These are phyloP conservation scores for Gracilinanus agilis DNA, from an alignment of 2,113 vertebrate genomes.

Conservation along the genomic window DNA sequence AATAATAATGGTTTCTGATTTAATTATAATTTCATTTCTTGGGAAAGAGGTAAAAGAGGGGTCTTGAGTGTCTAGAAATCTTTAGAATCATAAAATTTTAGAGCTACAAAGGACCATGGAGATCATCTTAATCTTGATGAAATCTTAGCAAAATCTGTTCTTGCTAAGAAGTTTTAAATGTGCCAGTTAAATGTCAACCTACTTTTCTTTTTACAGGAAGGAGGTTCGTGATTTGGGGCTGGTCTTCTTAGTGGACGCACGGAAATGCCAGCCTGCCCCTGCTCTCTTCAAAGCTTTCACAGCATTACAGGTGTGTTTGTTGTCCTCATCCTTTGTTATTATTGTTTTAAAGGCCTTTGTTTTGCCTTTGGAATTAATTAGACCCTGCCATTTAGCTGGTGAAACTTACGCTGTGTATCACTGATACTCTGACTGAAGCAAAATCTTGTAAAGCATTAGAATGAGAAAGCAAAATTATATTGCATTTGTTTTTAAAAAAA, in stretches of 20 bases:
- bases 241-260: constrained; percentile 87
- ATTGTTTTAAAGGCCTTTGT: not conserved
- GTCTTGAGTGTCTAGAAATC: not conserved
- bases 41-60: not conserved
- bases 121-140: not conserved
- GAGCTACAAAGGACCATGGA: not conserved
- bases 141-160: not conserved
- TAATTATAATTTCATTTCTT: not conserved
- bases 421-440: not conserved
- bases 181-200: not conserved
- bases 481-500: not conserved
- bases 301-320: constrained; percentile 87
- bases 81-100: not conserved
- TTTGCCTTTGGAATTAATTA: not conserved
- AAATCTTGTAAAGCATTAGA: not conserved
- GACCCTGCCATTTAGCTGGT: not conserved
- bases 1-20: not conserved
- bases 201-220: constrained; percentile 80
- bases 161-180: not conserved
- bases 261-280: constrained; percentile 82
- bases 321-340: not conserved
- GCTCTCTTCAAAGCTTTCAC: constrained; percentile 86
- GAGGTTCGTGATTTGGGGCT: constrained; percentile 87
- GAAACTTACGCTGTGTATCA: not conserved
- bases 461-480: not conserved